A percentile compares a stretch with the other conserved stretches of the same genome.
Evolutionary conservation across 1,140 invertebrate genomes (phyloP).

Genomic region (Eriosoma lanigerum): DNA sequence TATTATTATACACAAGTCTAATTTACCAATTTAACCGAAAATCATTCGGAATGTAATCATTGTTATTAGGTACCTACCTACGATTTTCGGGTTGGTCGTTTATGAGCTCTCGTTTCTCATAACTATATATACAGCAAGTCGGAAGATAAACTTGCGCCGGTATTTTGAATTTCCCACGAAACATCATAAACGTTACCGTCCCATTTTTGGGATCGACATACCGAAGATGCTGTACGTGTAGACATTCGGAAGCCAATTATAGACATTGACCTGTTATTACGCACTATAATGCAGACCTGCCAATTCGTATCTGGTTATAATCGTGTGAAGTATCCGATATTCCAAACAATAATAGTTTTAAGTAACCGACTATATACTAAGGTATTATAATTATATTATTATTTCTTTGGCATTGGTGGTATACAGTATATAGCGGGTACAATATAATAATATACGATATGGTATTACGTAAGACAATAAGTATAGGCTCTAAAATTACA

Average conservation of each 20-base stretch:
- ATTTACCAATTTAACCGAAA: slow-evolving; percentile 20
- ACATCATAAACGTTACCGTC: background rate
- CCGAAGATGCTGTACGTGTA: slow-evolving; percentile 43
- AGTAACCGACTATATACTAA: too few relatives aligned
- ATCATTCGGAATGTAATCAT: slow-evolving; percentile 16
- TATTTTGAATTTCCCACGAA: slow-evolving; percentile 33
- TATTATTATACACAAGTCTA: background rate
- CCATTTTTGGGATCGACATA: slow-evolving; percentile 27
- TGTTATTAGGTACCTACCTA: slow-evolving; percentile 7
- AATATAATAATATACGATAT: too few relatives aligned
- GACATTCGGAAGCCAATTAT: slow-evolving; percentile 50
- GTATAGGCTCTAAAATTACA: too few relatives aligned
- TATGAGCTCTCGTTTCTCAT: slow-evolving; percentile 1
- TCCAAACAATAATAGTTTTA: background rate
- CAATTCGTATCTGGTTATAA: slow-evolving; percentile 31
- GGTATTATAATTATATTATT: too few relatives aligned
- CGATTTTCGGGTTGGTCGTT: slow-evolving; percentile 5
- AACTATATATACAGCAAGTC: background rate
- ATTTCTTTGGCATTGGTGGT: too few relatives aligned
- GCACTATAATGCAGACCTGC: slow-evolving; percentile 12
- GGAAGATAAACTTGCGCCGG: background rate
- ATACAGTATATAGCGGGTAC: too few relatives aligned
- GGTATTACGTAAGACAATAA: too few relatives aligned
- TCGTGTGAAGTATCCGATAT: slow-evolving; percentile 24
- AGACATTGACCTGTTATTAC: slow-evolving; percentile 45